A percentile compares a stretch with the other conserved stretches of the same genome.
These are phyloP conservation scores for Drosophila ochracea DNA, from an alignment of 2,888 invertebrate species.

Conservation along the genomic window DNA sequence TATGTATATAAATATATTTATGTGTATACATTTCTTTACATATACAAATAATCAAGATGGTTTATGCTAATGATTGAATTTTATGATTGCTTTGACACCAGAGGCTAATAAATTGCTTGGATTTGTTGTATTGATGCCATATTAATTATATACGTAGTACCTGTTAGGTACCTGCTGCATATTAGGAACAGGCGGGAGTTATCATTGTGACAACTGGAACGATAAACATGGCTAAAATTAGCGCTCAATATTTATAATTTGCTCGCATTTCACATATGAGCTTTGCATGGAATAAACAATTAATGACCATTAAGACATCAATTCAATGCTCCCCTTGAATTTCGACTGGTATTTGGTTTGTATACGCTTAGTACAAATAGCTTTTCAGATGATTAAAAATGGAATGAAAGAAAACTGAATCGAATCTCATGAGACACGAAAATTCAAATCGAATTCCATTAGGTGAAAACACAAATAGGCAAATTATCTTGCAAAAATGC, in stretches of 20 bases:
- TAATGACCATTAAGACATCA: neutral
- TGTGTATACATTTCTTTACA: neutral
- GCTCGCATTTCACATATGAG: neutral
- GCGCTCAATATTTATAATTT: slow-evolving; percentile 26
- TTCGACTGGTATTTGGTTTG: slow-evolving; percentile 16
- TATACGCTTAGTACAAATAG: slow-evolving; percentile 15
- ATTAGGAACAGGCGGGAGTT: neutral
- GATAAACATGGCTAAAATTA: slow-evolving; percentile 35
- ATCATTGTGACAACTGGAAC: slow-evolving; percentile 26
- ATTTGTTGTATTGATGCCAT: slow-evolving; percentile 22
- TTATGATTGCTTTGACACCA: slow-evolving; percentile 43
- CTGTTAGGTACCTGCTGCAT: slow-evolving; percentile 2
- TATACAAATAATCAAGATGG: neutral
- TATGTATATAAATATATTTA: neutral
- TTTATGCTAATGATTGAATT: slow-evolving; percentile 39
- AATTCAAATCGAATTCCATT: slow-evolving; percentile 17
- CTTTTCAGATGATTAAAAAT: slow-evolving; percentile 8
- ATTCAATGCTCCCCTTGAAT: neutral
- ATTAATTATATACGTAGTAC: neutral
- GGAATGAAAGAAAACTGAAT: neutral
- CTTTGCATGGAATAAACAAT: neutral
- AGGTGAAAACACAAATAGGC: slow-evolving; percentile 13
- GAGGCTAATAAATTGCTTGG: slow-evolving; percentile 24
- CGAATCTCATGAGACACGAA: neutral
- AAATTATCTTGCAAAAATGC: slow-evolving; percentile 20